A percentile compares a stretch with the other conserved stretches of the same genome.
phyloP scores from a whole-genome alignment of 2,113 vertebrate species.

The Oryzias curvinotus region DNA sequence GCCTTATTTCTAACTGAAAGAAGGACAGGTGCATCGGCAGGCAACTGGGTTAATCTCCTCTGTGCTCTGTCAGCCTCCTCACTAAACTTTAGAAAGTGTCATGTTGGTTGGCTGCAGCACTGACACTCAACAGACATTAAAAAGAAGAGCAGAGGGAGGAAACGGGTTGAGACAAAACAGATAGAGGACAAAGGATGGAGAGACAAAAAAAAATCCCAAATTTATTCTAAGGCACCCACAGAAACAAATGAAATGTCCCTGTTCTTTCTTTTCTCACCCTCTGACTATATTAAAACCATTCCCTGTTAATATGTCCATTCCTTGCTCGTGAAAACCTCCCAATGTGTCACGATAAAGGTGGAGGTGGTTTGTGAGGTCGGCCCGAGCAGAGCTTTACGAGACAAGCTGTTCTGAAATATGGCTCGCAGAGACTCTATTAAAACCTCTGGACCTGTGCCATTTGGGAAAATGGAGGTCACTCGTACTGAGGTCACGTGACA shows the following conservation, averaged over 20 bases:
- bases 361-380: constrained; percentile 77
- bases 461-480: constrained; percentile 83
- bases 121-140: constrained; percentile 65
- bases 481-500: constrained; percentile 78
- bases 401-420: constrained; percentile 77
- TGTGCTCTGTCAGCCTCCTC: constrained; percentile 66
- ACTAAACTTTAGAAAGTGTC: constrained; percentile 71
- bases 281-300: constrained; percentile 69
- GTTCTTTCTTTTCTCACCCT: constrained; percentile 45
- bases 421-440: constrained; percentile 80
- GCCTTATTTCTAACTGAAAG: constrained; percentile 71
- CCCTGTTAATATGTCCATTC: constrained; percentile 73
- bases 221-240: constrained; percentile 21
- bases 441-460: constrained; percentile 78
- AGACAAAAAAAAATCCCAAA: constrained; percentile 34
- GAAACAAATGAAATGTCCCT: constrained; percentile 34
- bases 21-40: constrained; percentile 65
- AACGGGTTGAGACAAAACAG: constrained; percentile 42
- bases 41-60: constrained; percentile 62
- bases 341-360: constrained; percentile 72
- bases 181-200: constrained; percentile 17
- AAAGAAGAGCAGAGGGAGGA: constrained; percentile 37
- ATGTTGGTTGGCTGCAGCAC: constrained; percentile 63
- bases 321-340: constrained; percentile 69
- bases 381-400: constrained; percentile 76